Evolutionary conservation across 2,888 invertebrate species (phyloP).

Genomic region (Ichneumoninae sp.): DNA sequence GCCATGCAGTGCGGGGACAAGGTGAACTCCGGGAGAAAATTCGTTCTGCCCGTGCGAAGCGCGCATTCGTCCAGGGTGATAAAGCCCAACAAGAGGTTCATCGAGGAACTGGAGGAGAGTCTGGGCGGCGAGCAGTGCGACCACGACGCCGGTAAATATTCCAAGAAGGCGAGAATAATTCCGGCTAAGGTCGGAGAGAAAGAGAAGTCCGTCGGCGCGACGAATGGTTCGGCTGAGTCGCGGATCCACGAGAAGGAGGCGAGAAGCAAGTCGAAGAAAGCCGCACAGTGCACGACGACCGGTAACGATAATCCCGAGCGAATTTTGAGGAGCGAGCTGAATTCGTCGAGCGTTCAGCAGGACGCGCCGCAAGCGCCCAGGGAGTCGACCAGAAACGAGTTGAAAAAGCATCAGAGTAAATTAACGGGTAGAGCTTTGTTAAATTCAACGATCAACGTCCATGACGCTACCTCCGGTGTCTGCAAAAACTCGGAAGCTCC

Average conservation of each 20-base stretch:
- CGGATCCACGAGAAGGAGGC: constrained; percentile 69
- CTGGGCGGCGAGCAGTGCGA: constrained; percentile 76
- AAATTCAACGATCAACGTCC: constrained; percentile 42
- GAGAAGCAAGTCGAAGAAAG: constrained; percentile 71
- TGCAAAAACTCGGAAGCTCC: constrained; percentile 33
- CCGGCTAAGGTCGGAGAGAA: constrained; percentile 64
- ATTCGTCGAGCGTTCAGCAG: constrained; percentile 64
- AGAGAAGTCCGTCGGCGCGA: constrained; percentile 56
- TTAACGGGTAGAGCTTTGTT: constrained; percentile 32
- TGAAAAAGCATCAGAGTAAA: constrained; percentile 57
- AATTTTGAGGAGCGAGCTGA: constrained; percentile 63
- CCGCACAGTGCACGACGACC: constrained; percentile 34
- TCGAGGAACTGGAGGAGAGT: constrained; percentile 87
- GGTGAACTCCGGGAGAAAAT: constrained; percentile 86
- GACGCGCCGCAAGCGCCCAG: constrained; percentile 60
- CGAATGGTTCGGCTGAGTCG: constrained; percentile 61
- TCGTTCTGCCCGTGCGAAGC: constrained; percentile 92
- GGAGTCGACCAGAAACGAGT: constrained; percentile 32
- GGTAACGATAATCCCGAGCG: constrained; percentile 60
- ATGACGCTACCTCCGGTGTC: constrained; percentile 57
- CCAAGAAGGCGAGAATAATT: constrained; percentile 77
- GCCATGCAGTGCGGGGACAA: constrained; percentile 77
- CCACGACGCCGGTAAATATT: constrained; percentile 73
- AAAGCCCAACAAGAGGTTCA: constrained; percentile 94
- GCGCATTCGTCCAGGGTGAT: constrained; percentile 94